A percentile compares a stretch with the other conserved stretches of the same genome.
Evolutionary conservation across 92 coral and sea anemone genomes (phyloP).

Genomic region (Desmophyllum pertusum): DNA sequence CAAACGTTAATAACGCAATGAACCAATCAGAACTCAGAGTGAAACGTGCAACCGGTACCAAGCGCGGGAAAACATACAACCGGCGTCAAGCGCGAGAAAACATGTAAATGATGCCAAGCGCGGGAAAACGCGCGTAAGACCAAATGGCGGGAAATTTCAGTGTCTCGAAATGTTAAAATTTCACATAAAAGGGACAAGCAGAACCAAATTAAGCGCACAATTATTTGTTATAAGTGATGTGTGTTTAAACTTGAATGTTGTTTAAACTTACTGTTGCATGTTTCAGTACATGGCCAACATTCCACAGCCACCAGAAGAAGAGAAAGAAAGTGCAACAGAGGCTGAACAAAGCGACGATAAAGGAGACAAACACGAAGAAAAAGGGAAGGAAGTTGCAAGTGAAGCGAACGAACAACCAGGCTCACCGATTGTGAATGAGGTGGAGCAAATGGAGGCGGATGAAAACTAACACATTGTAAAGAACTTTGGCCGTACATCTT

Average conservation of each 20-base stretch:
- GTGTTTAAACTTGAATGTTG: background rate
- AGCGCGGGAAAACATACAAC: background rate
- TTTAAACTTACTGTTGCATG: background rate
- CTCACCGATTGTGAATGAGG: conserved; percentile 91
- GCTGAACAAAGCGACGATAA: conserved; percentile 47
- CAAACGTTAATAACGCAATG: too few relatives aligned
- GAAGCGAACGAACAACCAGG: conserved; percentile 64
- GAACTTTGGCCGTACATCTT: too few relatives aligned
- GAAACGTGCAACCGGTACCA: background rate
- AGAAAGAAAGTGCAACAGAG: conserved; percentile 50
- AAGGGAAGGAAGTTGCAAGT: conserved; percentile 14
- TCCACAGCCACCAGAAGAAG: conserved; percentile 91
- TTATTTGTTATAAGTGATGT: background rate
- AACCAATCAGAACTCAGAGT: background rate
- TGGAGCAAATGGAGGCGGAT: conserved; percentile 55
- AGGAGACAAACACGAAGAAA: conserved; percentile 39
- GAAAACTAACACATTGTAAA: background rate
- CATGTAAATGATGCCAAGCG: too few relatives aligned
- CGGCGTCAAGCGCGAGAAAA: background rate
- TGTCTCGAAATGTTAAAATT: too few relatives aligned
- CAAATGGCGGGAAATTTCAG: too few relatives aligned
- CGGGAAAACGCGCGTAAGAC: too few relatives aligned
- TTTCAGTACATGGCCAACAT: conserved; percentile 73
- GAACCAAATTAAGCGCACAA: too few relatives aligned
- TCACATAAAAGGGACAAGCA: too few relatives aligned